Percentiles rank a stretch among this genome's conserved stretches.
Conservation (phyloP, 2,113 vertebrate species). For the Struthio camelus region DNA sequence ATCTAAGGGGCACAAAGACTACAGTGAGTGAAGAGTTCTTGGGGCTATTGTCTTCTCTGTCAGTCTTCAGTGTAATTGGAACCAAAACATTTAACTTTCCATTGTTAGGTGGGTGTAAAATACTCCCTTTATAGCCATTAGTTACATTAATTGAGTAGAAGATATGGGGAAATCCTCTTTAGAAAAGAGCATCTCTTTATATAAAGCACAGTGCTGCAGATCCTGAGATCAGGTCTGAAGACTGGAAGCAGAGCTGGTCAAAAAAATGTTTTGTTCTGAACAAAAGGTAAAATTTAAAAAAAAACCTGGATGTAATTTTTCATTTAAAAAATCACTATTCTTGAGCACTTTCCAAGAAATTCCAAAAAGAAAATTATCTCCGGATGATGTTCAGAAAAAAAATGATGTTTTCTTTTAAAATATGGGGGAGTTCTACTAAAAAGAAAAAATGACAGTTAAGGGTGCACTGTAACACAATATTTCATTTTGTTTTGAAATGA, state of each 20-base stretch:
- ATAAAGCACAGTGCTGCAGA: neutral
- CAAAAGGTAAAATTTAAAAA: neutral
- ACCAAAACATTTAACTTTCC: neutral
- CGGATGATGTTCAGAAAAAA: slow-evolving; percentile 10
- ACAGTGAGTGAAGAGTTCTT: neutral
- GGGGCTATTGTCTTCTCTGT: neutral
- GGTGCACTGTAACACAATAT: neutral
- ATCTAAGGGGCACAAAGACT: neutral
- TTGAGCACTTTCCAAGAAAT: neutral
- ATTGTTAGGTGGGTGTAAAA: neutral
- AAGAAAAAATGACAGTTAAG: neutral
- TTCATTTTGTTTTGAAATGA: slow-evolving; percentile 43
- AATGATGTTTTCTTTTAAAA: neutral
- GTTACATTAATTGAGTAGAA: neutral
- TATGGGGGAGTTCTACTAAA: neutral
- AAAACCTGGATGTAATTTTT: neutral
- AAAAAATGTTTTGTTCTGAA: neutral
- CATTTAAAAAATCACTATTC: neutral
- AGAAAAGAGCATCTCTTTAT: neutral
- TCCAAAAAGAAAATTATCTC: neutral
- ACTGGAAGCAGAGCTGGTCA: neutral
- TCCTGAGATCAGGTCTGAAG: neutral
- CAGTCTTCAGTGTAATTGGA: neutral
- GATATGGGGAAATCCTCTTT: neutral
- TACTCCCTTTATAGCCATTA: neutral